Evolutionary conservation across 2,888 invertebrate genomes (phyloP), one percentile per base, ranked within the genome.

Genomic region (Yponomeuta plumbellus): DNA sequence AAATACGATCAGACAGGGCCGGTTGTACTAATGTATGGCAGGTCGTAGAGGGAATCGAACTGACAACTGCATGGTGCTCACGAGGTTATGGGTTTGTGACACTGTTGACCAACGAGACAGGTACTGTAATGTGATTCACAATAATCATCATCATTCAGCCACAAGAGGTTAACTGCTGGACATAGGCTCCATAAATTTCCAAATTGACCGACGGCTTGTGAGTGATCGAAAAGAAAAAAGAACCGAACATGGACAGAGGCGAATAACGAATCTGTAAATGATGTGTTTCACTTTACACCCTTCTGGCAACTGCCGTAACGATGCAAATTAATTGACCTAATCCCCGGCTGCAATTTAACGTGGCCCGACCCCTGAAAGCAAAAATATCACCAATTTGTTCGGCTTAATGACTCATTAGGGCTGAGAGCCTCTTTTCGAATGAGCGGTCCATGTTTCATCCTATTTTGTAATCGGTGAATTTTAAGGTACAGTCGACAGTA

Each of bases 321-420:
- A 17, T 17, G 44, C 44, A 52, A 52, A 52, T 52, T 52, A 52
- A 52, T 52, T 52, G 44, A 52, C 17, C 44, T 52, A 52, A 52
- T 52, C 44, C 44, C 44, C 13, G 44, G 44, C 44, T 52, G 44
- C 44, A 52, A 17, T 52, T 52, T 17, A 17, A 52, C 44, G 44
- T 4, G 44, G 44, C 44, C 13, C 17, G 44, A 52, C 13, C 44
- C 44, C 17, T 52, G 44, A 52, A 52, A 52, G 44, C 44, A 17
- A 52, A 52, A 52, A 52, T 52, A 52, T 52, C 44, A 52, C 44
- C 44, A 52, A 52, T 52, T 52, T 52, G 44, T 52, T 52, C 17
- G 44, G 44, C 44, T 52, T 52, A 52, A 52, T 52, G 44, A 17
- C 17, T 52, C 44, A 34, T 17, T 52, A 52, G 5, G 17, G 44